These are phyloP conservation scores for Sabellastarte sp. DNA, from an alignment of 2,888 invertebrate genomes.

Conservation along the genomic window DNA sequence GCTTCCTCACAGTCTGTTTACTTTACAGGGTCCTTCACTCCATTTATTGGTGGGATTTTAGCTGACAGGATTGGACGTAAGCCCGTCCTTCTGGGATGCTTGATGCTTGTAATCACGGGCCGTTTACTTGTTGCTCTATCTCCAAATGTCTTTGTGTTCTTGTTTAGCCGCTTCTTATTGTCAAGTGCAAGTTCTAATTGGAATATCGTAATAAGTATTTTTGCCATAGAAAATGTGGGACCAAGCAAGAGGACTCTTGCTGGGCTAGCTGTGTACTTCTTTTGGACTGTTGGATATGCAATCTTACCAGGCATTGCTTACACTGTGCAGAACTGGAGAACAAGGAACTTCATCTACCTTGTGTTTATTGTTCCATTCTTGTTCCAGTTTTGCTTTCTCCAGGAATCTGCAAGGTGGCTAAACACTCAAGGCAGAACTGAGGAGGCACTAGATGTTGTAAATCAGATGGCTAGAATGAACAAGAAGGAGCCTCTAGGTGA, in stretches of 20 bases:
- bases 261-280: not conserved
- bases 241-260: not conserved
- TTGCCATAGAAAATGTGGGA: not conserved
- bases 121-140: not conserved
- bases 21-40: not conserved
- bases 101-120: not conserved
- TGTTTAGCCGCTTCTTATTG: not conserved
- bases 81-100: not conserved
- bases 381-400: not conserved
- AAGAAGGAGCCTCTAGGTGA: not conserved
- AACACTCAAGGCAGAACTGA: not conserved
- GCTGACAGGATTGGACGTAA: not conserved
- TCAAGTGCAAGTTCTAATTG: not conserved
- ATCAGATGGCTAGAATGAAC: not conserved
- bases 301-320: not conserved
- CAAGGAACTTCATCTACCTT: not conserved
- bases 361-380: not conserved
- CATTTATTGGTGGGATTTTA: not conserved
- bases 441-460: not conserved
- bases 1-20: not conserved
- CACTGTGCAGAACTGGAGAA: not conserved
- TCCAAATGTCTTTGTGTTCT: not conserved
- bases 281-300: not conserved
- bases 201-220: not conserved
- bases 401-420: not conserved